Percentiles rank a stretch among this genome's conserved stretches.
Evolutionary conservation across 2,113 vertebrate species (phyloP).

Genomic region (Micromys minutus): DNA sequence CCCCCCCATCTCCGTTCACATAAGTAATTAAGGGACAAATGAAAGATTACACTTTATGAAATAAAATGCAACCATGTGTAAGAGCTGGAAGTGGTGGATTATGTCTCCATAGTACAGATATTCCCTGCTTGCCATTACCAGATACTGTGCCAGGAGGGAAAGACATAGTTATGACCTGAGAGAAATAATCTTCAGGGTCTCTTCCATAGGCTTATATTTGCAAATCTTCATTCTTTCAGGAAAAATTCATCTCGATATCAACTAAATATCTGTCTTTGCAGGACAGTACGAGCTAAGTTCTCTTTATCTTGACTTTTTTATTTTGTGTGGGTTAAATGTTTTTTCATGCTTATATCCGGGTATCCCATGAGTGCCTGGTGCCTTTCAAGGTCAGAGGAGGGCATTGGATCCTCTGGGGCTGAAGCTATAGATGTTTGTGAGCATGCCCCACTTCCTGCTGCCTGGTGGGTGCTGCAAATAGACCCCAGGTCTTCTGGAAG

Average conservation of each 20-base stretch:
- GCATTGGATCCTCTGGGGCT: not conserved
- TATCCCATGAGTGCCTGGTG: not conserved
- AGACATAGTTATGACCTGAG: not conserved
- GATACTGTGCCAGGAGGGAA: not conserved
- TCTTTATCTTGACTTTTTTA: not conserved
- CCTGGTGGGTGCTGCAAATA: not conserved
- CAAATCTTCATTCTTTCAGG: not conserved
- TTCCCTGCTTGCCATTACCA: not conserved
- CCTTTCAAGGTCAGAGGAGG: too few relatives aligned
- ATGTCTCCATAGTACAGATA: too few relatives aligned
- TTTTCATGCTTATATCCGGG: not conserved
- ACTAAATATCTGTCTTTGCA: conserved; percentile 9
- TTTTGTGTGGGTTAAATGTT: not conserved
- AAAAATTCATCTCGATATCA: conserved; percentile 16
- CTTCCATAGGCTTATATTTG: not conserved
- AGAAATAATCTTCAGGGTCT: not conserved
- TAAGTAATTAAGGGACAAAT: not conserved
- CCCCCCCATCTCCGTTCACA: not conserved
- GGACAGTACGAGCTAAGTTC: not conserved
- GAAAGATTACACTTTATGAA: not conserved
- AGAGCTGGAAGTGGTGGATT: not conserved
- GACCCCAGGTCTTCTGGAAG: not conserved
- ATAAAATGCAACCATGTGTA: not conserved
- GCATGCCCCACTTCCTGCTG: too few relatives aligned
- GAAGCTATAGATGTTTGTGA: not conserved